These are phyloP conservation scores for Diadegma fenestrale DNA, from an alignment of 2,888 invertebrate species.

Conservation along the genomic window DNA sequence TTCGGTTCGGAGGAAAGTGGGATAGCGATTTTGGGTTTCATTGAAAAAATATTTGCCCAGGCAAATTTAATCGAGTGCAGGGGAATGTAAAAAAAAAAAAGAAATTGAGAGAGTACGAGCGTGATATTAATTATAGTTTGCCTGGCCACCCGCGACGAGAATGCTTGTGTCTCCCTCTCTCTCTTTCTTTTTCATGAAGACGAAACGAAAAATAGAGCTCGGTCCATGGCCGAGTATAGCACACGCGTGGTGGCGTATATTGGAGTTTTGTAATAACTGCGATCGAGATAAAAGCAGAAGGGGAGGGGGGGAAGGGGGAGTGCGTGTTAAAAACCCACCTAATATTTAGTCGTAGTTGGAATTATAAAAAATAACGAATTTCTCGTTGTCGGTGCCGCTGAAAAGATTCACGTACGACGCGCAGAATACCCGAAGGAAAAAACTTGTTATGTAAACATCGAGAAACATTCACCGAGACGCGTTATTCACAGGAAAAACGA, in stretches of 20 bases:
- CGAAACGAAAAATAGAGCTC: conserved; percentile 55
- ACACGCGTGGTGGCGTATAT: not conserved
- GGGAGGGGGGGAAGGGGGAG: not conserved
- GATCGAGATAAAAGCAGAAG: not conserved
- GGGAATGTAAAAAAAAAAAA: not conserved
- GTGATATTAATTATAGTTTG: conserved; percentile 65
- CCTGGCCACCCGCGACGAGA: conserved; percentile 50
- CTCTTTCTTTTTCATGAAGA: conserved; percentile 6
- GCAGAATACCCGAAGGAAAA: not conserved
- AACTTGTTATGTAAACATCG: not conserved
- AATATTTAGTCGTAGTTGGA: conserved; percentile 1
- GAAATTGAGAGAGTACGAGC: conserved; percentile 17
- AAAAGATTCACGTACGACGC: not conserved
- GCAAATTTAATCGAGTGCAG: not conserved
- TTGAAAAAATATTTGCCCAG: not conserved
- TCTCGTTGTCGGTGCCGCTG: not conserved
- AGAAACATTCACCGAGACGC: not conserved
- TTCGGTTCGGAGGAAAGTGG: conserved; percentile 2
- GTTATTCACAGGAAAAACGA: not conserved
- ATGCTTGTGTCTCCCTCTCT: conserved; percentile 35
- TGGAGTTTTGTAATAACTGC: conserved; percentile 22
- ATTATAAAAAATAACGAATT: not conserved
- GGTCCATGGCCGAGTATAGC: conserved; percentile 22
- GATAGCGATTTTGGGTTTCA: not conserved
- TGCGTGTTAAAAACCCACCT: conserved; percentile 42